Evolutionary conservation across 1,140 invertebrate genomes (phyloP), one percentile per base, ranked within the genome.

Genomic region (Zaprionus africanus): DNA sequence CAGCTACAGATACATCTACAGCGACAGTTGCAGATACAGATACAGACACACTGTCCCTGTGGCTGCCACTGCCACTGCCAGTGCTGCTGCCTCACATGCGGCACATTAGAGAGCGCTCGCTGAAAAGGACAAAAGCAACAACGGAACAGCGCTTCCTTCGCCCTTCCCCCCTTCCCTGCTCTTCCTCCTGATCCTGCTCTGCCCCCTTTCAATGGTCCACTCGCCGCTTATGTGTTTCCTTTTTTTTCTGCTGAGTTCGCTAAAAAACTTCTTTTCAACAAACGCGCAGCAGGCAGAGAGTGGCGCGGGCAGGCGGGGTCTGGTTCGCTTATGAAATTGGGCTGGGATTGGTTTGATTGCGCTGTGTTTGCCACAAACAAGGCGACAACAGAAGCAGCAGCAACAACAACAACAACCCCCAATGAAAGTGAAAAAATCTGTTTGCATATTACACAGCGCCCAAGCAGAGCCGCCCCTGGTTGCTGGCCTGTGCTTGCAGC

Each of bases 191-290:
- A 19, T 7, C 31, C 49, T 12, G 12, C 57, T 6, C 19, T 46
- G 4, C 13, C 1, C 19, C n/a, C 26, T 24, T 28, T 26, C 34
- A 5, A 24, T 56, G 22, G 63, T 49, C 57, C 80, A 68, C 53
- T 57, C 64, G 34, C 12, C 15, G 56, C 57, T 72, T 70, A 46
- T 68, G 59, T 67, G 26, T 64, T 71, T 76, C 65, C 71, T 59
- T 78, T 53, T 70, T 86, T 83, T 87, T 88, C 81, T 87, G 84
- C 84, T 88, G 84, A 87, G 84, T 87, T 87, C n/a, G 84, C 84
- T 87, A 88, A 87, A 86, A 87, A 87, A 87, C 84, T 87, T 87
- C 84, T 84, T 87, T 88, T 81, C 81, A 86, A 85, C 83, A 87
- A 86, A 86, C 72, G 83, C 67, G 82, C 61, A 79, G 82, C 65